A percentile compares a stretch with the other conserved stretches of the same genome.
phyloP scores from a whole-genome alignment of 2,797 vertebrate species.

The Halcyon badia region DNA sequence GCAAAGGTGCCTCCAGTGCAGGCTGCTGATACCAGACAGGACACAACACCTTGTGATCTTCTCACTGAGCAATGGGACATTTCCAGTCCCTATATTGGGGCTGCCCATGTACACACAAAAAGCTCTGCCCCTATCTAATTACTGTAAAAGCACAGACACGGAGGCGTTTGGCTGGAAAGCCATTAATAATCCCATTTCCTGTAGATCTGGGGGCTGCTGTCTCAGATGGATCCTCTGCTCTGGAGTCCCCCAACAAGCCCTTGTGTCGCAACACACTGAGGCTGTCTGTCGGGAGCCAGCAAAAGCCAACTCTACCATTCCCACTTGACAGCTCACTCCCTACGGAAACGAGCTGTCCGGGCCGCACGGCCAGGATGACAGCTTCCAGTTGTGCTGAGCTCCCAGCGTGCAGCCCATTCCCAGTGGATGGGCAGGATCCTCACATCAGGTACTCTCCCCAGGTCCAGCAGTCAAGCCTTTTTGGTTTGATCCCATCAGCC shows the following conservation, averaged over 20 bases:
- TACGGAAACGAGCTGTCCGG: neutral
- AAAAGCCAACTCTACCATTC: neutral
- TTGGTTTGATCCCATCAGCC: neutral
- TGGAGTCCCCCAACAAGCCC: neutral
- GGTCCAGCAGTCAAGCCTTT: neutral
- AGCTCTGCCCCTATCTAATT: neutral
- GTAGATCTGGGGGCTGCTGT: neutral
- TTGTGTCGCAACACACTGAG: rapidly evolving
- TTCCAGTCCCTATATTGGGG: neutral
- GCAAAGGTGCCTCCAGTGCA: neutral
- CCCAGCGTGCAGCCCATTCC: rapidly evolving
- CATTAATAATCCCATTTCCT: neutral
- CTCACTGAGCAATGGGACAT: rapidly evolving
- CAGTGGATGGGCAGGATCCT: neutral
- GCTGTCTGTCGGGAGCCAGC: neutral
- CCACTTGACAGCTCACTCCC: neutral
- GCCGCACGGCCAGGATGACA: neutral
- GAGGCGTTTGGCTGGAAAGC: neutral
- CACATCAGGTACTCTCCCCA: neutral
- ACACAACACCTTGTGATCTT: neutral
- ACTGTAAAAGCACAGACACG: neutral
- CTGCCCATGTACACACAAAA: neutral
- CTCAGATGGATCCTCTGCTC: neutral
- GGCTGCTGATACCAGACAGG: neutral
- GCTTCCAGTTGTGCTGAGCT: neutral